Evolutionary conservation across 2,888 invertebrate species (phyloP).

Genomic region (Quadroppia sp.): DNA sequence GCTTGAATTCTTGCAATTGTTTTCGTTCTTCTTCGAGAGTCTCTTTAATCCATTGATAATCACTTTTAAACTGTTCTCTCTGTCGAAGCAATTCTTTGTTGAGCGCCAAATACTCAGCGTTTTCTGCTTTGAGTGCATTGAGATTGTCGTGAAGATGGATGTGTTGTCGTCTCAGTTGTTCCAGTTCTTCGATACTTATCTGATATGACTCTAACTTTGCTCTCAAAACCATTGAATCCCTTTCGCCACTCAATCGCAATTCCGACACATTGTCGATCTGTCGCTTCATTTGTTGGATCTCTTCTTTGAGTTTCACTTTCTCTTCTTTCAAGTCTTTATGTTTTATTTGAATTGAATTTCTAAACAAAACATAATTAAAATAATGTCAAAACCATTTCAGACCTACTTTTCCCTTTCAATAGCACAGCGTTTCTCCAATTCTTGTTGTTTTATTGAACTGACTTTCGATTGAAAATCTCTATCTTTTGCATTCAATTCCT

Average conservation of each 20-base stretch:
- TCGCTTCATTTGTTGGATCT: conserved; percentile 36
- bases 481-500: background rate
- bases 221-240: conserved; percentile 38
- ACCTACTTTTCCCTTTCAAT: conserved; percentile 40
- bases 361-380: background rate
- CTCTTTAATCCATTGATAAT: conserved; percentile 36
- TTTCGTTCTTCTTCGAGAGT: conserved; percentile 38
- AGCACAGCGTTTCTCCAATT: conserved; percentile 26
- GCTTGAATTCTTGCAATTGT: conserved; percentile 28
- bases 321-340: conserved; percentile 35
- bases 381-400: background rate
- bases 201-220: conserved; percentile 41
- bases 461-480: conserved; percentile 27
- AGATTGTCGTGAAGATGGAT: conserved; percentile 34
- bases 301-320: conserved; percentile 27
- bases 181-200: conserved; percentile 36
- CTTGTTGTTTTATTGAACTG: conserved; percentile 1
- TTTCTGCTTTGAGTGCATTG: conserved; percentile 29
- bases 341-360: conserved; percentile 32
- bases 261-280: conserved; percentile 30
- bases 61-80: conserved; percentile 19
- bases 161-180: conserved; percentile 40
- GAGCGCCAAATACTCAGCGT: conserved; percentile 11
- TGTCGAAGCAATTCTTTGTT: conserved; percentile 39
- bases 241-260: conserved; percentile 29